phyloP scores from a whole-genome alignment of 2,888 invertebrate species.

The Pimpla rufipes region DNA sequence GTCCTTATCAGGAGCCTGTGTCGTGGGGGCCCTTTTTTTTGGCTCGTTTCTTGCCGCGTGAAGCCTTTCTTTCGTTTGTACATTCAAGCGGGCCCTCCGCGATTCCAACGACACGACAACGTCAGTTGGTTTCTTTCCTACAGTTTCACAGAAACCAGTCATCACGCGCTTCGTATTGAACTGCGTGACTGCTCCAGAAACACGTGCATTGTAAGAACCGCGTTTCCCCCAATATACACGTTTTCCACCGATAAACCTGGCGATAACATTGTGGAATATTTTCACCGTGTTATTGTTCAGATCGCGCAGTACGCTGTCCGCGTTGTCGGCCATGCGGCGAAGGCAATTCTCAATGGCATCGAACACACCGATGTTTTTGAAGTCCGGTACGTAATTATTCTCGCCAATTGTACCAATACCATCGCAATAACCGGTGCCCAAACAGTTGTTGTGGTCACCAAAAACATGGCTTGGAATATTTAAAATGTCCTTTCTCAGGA shows the following conservation, averaged over 20 bases:
- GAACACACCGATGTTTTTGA: slow-evolving; percentile 10
- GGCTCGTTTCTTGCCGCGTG: too few relatives aligned
- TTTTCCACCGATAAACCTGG: slow-evolving; percentile 27
- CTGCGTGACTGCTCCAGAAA: slow-evolving; percentile 21
- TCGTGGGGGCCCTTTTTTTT: too few relatives aligned
- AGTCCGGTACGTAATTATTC: too few relatives aligned
- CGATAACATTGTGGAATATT: slow-evolving; percentile 33
- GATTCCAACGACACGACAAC: too few relatives aligned
- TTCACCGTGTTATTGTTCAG: slow-evolving; percentile 33
- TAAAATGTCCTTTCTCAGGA: slow-evolving; percentile 20
- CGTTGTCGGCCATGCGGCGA: slow-evolving; percentile 32
- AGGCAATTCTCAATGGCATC: slow-evolving; percentile 16
- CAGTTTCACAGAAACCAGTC: too few relatives aligned
- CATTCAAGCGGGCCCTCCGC: too few relatives aligned
- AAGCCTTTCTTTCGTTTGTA: too few relatives aligned
- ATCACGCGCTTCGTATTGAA: slow-evolving; percentile 23
- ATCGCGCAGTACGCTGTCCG: slow-evolving; percentile 18
- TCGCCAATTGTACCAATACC: too few relatives aligned
- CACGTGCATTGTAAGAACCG: slow-evolving; percentile 24
- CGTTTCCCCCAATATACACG: slow-evolving; percentile 22
- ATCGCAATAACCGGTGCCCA: slow-evolving; percentile 11
- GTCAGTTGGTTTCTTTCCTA: background rate
- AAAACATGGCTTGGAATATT: slow-evolving; percentile 35
- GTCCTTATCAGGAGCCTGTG: too few relatives aligned
- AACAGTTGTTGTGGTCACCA: slow-evolving; percentile 30